A percentile compares a stretch with the other conserved stretches of the same genome.
Evolutionary conservation across 2,113 vertebrate genomes (phyloP).

Genomic region (Macquaria ambigua): DNA sequence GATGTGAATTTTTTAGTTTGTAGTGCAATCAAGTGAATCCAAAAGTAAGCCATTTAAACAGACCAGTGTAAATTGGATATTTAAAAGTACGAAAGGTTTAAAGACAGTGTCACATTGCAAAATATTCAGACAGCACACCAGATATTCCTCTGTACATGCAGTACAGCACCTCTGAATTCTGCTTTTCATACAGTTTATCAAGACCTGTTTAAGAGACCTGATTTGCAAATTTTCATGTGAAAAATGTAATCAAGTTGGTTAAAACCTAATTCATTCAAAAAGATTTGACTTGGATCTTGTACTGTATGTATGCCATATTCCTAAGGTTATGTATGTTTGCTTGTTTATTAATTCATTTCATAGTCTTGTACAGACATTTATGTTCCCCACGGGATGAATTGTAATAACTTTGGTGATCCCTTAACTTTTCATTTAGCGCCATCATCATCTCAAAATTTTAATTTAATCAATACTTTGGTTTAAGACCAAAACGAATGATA

Average conservation of each 20-base stretch:
- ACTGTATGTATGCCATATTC: not conserved
- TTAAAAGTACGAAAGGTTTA: not conserved
- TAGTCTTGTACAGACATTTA: not conserved
- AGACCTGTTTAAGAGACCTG: not conserved
- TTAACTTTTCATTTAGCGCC: not conserved
- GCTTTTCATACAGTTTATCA: not conserved
- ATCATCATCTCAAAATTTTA: no score
- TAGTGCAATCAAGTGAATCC: constrained; percentile 22
- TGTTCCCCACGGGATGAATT: not conserved
- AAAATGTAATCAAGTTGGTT: not conserved
- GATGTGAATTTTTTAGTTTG: constrained; percentile 10
- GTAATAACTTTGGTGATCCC: not conserved
- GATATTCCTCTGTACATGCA: not conserved
- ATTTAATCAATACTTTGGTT: no score
- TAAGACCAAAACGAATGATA: no score
- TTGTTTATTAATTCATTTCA: not conserved
- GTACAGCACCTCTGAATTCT: not conserved
- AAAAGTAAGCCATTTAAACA: constrained; percentile 6
- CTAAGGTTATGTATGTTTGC: not conserved
- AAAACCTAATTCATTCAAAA: no score
- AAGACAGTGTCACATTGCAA: not conserved
- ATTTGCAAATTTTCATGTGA: not conserved
- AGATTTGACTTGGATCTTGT: not conserved
- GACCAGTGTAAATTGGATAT: constrained; percentile 1
- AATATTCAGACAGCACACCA: not conserved